Percentiles rank a stretch among this genome's conserved stretches.
Evolutionary conservation across 2,113 vertebrate genomes (phyloP).

Genomic region (Dicerorhinus sumatrensis): DNA sequence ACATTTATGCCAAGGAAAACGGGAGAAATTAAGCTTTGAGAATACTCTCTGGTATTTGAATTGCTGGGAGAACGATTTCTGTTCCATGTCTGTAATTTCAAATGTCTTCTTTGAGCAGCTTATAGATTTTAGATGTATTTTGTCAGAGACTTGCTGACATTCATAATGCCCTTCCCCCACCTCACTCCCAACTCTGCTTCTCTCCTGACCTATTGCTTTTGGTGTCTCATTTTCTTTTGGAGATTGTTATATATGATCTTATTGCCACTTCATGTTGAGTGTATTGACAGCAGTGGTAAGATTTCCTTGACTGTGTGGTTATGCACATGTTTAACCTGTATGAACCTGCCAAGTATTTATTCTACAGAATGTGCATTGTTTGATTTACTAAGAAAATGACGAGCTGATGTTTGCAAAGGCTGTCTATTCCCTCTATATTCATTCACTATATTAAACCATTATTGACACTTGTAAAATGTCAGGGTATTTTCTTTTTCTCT

Average conservation of each 20-base stretch:
- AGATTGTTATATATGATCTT: neutral
- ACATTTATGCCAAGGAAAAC: neutral
- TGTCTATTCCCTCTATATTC: neutral
- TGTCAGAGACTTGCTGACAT: neutral
- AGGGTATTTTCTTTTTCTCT: neutral
- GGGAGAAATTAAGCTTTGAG: neutral
- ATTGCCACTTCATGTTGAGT: neutral
- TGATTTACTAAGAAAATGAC: slow-evolving; percentile 36
- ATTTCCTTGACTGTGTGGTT: neutral
- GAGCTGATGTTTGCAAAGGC: neutral
- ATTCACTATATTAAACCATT: neutral
- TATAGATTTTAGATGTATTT: neutral
- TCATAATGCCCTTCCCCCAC: neutral
- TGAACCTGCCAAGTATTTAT: neutral
- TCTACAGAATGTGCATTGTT: neutral
- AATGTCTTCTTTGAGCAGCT: neutral
- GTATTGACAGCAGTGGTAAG: neutral
- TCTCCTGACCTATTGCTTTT: slow-evolving; percentile 8
- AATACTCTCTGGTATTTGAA: neutral
- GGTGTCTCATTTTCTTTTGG: neutral
- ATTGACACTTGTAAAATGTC: slow-evolving; percentile 53
- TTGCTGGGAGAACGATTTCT: neutral
- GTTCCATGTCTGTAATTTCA: slow-evolving; percentile 19
- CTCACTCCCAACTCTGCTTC: neutral
- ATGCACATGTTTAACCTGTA: neutral